phyloP scores from a whole-genome alignment of 2,113 vertebrate genomes.

The Chaenogobius annularis region DNA sequence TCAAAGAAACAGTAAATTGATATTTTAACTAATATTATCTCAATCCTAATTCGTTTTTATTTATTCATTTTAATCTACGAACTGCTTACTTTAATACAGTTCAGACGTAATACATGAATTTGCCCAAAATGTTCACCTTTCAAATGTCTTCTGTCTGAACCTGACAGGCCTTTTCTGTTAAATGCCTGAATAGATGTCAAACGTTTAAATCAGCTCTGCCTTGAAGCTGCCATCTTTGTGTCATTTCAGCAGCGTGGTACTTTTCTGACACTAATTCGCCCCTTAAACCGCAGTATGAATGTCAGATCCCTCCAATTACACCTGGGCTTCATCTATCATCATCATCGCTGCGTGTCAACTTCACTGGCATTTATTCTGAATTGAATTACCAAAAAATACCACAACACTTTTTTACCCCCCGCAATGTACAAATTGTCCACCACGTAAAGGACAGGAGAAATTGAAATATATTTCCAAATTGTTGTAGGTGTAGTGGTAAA shows the following conservation, averaged over 20 bases:
- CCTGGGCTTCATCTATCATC: conserved; percentile 5
- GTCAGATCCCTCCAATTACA: background rate
- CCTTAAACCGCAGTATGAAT: background rate
- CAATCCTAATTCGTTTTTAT: too few relatives aligned
- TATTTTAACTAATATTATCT: too few relatives aligned
- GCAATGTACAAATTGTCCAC: background rate
- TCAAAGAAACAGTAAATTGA: too few relatives aligned
- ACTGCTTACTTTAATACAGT: background rate
- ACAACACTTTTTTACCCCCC: background rate
- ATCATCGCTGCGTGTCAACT: background rate
- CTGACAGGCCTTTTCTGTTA: background rate
- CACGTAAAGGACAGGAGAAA: background rate
- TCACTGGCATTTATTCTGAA: background rate
- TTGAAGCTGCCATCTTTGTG: background rate
- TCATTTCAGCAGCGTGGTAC: background rate
- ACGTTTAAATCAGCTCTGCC: background rate
- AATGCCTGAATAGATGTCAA: background rate
- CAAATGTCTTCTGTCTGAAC: background rate
- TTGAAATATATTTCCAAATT: background rate
- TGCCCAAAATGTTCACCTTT: background rate
- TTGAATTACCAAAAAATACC: background rate
- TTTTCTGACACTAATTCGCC: conserved; percentile 1
- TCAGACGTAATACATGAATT: background rate
- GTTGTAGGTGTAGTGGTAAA: background rate
- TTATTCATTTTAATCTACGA: too few relatives aligned